Evolutionary conservation across 2,888 invertebrate genomes (phyloP), one percentile per base, ranked within the genome.

Genomic region (Trachelus stipa): DNA sequence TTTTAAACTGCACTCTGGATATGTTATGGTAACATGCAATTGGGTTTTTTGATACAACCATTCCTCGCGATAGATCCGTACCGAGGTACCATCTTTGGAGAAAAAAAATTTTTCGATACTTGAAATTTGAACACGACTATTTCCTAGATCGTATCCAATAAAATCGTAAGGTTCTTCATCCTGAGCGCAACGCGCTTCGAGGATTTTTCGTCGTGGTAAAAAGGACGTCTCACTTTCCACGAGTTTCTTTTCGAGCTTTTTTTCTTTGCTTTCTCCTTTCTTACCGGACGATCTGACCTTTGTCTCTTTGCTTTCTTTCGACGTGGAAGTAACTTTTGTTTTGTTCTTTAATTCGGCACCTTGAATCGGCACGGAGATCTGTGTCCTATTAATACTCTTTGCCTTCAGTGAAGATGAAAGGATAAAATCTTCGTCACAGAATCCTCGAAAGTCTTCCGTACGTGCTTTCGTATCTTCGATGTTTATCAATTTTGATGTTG

Each of bases 101-200:
- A 89, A 89, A 31, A 77, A 83, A 31, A 85, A 82, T n/a, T 73
- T 82, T 1, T 76, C 69, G 75, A 83, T 83, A 74, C 83, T 83
- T 12, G 89, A 79, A 75, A 90, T 88, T 56, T 90, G 82, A 69
- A 87, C 82, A 3, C 84, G 85, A 34, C 80, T 73, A 15, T 33
- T 81, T 15, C 88, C 90, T 4, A 91, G 82, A 80, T 91, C 88
- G 74, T 90, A 91, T 12, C 88, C 91, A 15, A 87, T 71, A 77
- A 90, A 89, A 76, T 86, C 84, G 37, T 81, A 83, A 73, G 83
- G 74, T 31, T 83, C 81, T 11, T 76, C 83, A 4, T 82, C 82
- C 12, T 77, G 77, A 23, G 77, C 79, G 31, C 74, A 81, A 12
- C 78, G 69, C 35, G 76, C 40, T 33, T 77, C 34, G 12, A 81